Percentiles rank a stretch among this genome's conserved stretches.
Evolutionary conservation across 2,113 vertebrate species (phyloP).

Genomic region (Elephantulus edwardii): DNA sequence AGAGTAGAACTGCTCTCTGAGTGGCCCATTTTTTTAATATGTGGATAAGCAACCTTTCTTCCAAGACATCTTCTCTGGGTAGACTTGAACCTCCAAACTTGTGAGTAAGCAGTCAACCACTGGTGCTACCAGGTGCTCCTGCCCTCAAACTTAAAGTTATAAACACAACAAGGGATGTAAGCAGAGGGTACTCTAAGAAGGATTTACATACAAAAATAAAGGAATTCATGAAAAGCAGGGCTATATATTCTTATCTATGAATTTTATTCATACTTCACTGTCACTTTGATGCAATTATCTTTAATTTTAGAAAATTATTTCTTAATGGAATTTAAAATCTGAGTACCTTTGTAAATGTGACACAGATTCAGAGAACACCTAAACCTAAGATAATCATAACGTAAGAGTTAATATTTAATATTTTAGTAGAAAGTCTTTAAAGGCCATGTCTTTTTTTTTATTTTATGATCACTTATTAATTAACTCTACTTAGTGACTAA

Average conservation of each 20-base stretch:
- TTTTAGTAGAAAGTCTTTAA: conserved; percentile 11
- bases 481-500: conserved; percentile 1
- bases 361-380: background rate
- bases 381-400: background rate
- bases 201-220: background rate
- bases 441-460: conserved; percentile 16
- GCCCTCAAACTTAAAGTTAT: background rate
- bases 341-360: background rate
- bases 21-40: background rate
- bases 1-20: background rate
- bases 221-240: background rate
- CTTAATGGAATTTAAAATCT: background rate
- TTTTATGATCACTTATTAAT: conserved; percentile 48
- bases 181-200: background rate
- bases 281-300: background rate
- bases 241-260: background rate
- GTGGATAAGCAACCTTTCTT: background rate
- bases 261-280: background rate
- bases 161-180: background rate
- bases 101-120: background rate
- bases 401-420: background rate
- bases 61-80: background rate
- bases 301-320: background rate
- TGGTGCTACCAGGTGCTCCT: background rate
- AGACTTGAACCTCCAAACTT: background rate